Conservation (phyloP, 2,888 invertebrate genomes). For the Endotricha flammealis region DNA sequence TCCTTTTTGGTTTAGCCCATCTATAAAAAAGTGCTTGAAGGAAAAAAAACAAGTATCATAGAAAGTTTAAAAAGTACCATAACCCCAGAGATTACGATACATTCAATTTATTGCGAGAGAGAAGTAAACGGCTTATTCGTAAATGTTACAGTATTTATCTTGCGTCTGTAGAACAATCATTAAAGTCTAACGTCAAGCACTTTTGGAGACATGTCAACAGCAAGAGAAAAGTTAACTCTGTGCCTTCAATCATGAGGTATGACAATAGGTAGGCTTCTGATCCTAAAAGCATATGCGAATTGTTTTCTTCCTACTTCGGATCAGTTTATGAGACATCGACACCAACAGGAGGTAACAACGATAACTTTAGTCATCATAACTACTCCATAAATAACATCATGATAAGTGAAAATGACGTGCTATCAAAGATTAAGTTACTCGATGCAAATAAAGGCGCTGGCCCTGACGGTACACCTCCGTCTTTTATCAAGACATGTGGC, state of each 20-base stretch:
- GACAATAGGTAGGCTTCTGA: background rate
- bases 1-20: conserved; percentile 12
- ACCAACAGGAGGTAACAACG: no score
- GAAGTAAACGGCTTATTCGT: conserved; percentile 8
- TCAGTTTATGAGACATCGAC: conserved; percentile 13
- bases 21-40: conserved; percentile 8
- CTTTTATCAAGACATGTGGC: no score
- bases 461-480: no score
- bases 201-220: conserved; percentile 15
- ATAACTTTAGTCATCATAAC: no score
- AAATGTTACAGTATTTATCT: conserved; percentile 10
- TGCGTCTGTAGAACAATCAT: conserved; percentile 4
- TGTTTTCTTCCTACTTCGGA: conserved; percentile 14
- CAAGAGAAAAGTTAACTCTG: background rate
- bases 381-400: no score
- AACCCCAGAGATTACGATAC: conserved; percentile 17
- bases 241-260: conserved; percentile 8
- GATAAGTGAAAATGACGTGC: no score
- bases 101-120: conserved; percentile 12
- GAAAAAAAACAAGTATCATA: conserved; percentile 15
- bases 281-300: conserved; percentile 9
- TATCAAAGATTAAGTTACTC: no score
- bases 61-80: conserved; percentile 12
- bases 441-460: no score
- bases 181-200: conserved; percentile 4